Conservation (phyloP, 2,113 vertebrate genomes). For the Maylandia zebra region DNA sequence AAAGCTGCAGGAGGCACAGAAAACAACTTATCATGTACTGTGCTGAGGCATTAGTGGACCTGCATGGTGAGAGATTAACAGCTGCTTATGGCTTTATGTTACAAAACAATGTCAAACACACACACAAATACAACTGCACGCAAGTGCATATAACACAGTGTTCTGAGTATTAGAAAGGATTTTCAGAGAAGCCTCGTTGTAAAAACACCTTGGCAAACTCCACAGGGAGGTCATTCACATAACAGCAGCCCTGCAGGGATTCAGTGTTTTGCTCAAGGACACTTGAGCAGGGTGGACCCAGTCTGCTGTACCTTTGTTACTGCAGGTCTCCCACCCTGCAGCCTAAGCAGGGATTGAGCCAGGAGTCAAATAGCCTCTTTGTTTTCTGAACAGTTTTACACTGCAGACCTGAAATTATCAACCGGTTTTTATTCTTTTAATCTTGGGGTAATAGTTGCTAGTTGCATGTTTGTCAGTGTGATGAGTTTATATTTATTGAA, state of each 20-base stretch:
- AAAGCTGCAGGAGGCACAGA: constrained; percentile 2
- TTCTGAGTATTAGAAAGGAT: neutral
- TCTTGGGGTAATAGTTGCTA: neutral
- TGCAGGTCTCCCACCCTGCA: neutral
- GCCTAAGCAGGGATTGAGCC: neutral
- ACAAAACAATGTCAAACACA: constrained; percentile 1
- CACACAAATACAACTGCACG: neutral
- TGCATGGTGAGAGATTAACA: constrained; percentile 20
- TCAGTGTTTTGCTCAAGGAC: neutral
- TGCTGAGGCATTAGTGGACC: neutral
- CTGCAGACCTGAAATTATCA: neutral
- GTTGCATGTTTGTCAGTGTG: neutral
- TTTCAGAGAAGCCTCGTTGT: neutral
- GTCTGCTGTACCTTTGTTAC: neutral
- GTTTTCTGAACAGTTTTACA: neutral
- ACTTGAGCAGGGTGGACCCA: neutral
- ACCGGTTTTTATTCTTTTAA: neutral
- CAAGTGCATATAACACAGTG: neutral
- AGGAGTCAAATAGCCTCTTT: neutral
- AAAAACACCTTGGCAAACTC: neutral
- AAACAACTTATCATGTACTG: neutral
- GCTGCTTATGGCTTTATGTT: constrained; percentile 33
- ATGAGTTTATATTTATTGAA: neutral
- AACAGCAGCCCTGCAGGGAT: neutral
- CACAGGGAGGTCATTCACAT: neutral